Percentiles rank a stretch among this genome's conserved stretches.
Evolutionary conservation across 2,113 vertebrate genomes (phyloP).

Genomic region (Gopherus flavomarginatus): DNA sequence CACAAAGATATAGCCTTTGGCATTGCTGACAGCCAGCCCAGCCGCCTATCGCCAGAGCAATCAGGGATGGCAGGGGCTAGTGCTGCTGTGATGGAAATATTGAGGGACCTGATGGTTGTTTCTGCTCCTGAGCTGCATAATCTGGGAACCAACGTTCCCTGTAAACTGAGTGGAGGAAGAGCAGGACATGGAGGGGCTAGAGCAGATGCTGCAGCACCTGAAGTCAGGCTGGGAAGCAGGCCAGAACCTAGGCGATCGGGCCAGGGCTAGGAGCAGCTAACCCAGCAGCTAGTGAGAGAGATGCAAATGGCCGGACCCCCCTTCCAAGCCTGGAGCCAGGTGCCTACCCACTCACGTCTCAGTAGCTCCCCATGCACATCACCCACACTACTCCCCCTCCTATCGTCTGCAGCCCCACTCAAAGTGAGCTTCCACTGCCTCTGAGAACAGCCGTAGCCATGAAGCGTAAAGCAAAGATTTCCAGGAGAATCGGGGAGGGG

Average conservation of each 20-base stretch:
- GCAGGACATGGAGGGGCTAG: neutral
- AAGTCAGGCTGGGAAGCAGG: neutral
- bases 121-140: neutral
- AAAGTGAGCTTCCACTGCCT: neutral
- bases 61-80: neutral
- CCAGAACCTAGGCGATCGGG: neutral
- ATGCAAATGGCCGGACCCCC: neutral
- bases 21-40: neutral
- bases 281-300: neutral
- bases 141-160: neutral
- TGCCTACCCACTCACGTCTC: neutral
- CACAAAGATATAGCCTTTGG: too few relatives aligned
- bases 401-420: neutral
- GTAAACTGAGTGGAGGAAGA: neutral
- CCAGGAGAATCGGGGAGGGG: neutral
- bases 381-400: neutral
- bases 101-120: neutral
- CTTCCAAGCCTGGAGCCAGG: rapidly evolving
- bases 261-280: neutral
- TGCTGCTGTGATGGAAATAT: neutral
- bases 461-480: rapidly evolving
- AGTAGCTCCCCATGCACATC: neutral
- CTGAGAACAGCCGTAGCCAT: neutral
- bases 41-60: neutral
- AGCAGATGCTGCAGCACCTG: neutral